Evolutionary conservation across 2,797 vertebrate genomes (phyloP).

Genomic region (Pelodytes ibericus): DNA sequence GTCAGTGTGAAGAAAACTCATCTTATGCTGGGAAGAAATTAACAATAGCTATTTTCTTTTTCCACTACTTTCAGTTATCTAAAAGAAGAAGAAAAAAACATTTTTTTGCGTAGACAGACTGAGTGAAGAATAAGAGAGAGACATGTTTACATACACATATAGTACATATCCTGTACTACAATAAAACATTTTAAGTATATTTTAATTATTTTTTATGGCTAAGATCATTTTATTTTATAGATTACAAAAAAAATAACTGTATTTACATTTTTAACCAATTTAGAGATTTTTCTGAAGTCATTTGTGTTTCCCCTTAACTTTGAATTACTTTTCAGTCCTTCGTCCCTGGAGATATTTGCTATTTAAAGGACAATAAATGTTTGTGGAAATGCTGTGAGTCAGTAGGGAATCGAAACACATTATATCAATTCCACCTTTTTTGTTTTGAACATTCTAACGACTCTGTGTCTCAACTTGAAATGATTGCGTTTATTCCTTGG

Average conservation of each 20-base stretch:
- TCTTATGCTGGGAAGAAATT: no score
- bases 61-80: no score
- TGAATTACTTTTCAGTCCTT: constrained; percentile 24
- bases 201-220: no score
- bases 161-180: no score
- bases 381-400: constrained; percentile 13
- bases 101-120: no score
- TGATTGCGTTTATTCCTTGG: constrained; percentile 67
- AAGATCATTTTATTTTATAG: no score
- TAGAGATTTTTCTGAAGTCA: background rate
- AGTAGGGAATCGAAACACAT: constrained; percentile 13
- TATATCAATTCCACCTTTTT: constrained; percentile 27
- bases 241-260: background rate
- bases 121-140: no score
- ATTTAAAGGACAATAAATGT: constrained; percentile 9
- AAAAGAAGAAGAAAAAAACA: no score
- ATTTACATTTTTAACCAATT: background rate
- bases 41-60: no score
- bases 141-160: no score
- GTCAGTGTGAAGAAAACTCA: no score
- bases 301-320: background rate
- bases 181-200: no score
- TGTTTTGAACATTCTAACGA: constrained; percentile 53
- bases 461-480: constrained; percentile 67
- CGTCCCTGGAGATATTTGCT: background rate